A percentile compares a stretch with the other conserved stretches of the same genome.
These are phyloP conservation scores for Fragum whitleyi DNA, from an alignment of 2,888 invertebrate species.

Conservation along the genomic window DNA sequence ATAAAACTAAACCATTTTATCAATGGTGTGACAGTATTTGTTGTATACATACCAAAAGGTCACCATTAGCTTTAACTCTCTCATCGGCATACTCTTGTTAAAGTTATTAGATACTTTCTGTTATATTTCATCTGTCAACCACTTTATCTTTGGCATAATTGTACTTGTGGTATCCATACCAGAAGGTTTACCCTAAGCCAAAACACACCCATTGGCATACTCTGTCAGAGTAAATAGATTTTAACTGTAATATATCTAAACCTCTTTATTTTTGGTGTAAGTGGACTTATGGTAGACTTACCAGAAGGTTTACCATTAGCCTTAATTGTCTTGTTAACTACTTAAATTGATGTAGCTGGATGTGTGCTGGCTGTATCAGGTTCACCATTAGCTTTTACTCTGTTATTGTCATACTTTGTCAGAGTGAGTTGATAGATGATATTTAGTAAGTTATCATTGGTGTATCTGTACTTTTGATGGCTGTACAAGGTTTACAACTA, in stretches of 20 bases:
- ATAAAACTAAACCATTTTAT: slow-evolving; percentile 90
- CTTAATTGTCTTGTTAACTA: no score
- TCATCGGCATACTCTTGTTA: slow-evolving; percentile 99
- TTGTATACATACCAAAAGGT: slow-evolving; percentile 99
- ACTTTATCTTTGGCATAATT: slow-evolving; percentile 99
- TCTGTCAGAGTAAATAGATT: slow-evolving; percentile 87
- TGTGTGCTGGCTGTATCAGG: no score
- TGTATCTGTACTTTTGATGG: slow-evolving; percentile 99
- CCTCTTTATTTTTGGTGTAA: slow-evolving; percentile 99
- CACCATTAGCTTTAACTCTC: slow-evolving; percentile 96
- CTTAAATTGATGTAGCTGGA: no score
- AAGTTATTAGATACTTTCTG: no score
- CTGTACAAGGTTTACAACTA: slow-evolving; percentile 96
- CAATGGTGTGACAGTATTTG: slow-evolving; percentile 99
- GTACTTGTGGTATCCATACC: slow-evolving; percentile 98
- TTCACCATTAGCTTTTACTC: slow-evolving; percentile 99
- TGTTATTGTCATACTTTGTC: slow-evolving; percentile 99
- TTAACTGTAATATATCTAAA: background rate
- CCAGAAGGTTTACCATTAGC: slow-evolving; percentile 99
- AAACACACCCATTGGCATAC: no score
- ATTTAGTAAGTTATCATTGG: slow-evolving; percentile 93
- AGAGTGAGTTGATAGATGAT: slow-evolving; percentile 90
- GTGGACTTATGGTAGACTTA: slow-evolving; percentile 99
- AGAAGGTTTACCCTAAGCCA: no score
- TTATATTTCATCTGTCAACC: slow-evolving; percentile 98